phyloP scores from a whole-genome alignment of 2,888 invertebrate species.

The Sarcophaga caerulescens region DNA sequence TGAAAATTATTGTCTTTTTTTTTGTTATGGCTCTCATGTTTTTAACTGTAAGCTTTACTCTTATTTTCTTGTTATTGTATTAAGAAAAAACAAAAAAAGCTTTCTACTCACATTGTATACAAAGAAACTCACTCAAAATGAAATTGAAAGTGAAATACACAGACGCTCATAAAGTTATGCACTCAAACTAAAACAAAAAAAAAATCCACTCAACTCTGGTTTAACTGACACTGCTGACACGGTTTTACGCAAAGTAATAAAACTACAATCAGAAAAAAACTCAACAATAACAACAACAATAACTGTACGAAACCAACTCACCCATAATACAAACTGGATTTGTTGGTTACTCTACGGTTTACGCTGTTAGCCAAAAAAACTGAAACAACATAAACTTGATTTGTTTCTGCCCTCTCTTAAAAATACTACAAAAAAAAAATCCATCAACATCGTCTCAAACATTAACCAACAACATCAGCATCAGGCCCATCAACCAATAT shows the following conservation, averaged over 20 bases:
- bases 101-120: not conserved
- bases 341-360: constrained; percentile 21
- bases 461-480: constrained; percentile 15
- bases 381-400: constrained; percentile 36
- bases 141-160: constrained; percentile 59
- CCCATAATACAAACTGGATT: constrained; percentile 66
- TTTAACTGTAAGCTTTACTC: constrained; percentile 22
- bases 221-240: constrained; percentile 70
- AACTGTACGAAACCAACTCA: constrained; percentile 37
- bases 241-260: constrained; percentile 64
- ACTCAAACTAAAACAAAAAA: too few species aligned
- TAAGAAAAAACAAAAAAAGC: constrained; percentile 25
- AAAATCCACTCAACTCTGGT: constrained; percentile 31
- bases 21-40: not conserved
- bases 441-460: not conserved
- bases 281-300: not conserved
- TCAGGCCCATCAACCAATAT: constrained; percentile 13
- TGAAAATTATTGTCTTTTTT: not conserved
- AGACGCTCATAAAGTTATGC: too few species aligned
- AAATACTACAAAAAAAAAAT: not conserved
- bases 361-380: constrained; percentile 25
- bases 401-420: constrained; percentile 41
- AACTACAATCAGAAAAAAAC: not conserved
- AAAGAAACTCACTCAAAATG: constrained; percentile 48
- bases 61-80: not conserved